phyloP scores from a whole-genome alignment of 1,140 invertebrate species.

The Planococcus citri region DNA sequence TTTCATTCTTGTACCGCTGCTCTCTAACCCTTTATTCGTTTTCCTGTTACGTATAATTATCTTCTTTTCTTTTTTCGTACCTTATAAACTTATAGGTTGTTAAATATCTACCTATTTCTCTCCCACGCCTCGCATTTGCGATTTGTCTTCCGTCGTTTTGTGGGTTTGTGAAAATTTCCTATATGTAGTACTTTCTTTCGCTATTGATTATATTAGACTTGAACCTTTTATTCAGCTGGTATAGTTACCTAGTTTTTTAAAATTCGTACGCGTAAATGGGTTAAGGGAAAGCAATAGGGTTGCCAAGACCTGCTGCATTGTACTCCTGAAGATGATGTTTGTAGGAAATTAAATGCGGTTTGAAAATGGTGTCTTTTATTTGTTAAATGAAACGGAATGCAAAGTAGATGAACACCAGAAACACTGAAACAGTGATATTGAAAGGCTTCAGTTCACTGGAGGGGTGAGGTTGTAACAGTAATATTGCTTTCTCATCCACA shows the following conservation, averaged over 20 bases:
- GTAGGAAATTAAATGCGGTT: no score
- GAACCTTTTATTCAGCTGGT: neutral
- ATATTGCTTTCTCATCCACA: no score
- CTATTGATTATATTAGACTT: neutral
- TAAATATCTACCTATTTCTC: no score
- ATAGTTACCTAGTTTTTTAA: neutral
- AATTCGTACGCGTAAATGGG: neutral
- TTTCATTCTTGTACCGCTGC: neutral
- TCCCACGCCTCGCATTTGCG: neutral
- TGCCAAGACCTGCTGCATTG: no score
- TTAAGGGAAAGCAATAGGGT: neutral
- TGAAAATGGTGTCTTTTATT: no score
- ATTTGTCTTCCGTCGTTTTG: neutral
- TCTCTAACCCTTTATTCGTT: constrained; percentile 1
- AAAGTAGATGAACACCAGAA: no score
- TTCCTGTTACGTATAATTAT: neutral
- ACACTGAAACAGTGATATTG: no score
- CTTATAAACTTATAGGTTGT: no score
- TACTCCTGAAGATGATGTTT: no score
- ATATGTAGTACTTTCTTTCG: neutral
- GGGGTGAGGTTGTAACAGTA: no score
- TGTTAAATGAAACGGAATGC: no score
- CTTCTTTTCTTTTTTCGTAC: neutral
- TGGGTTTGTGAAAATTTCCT: neutral
- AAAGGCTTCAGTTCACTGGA: no score